Percentiles rank a stretch among this genome's conserved stretches.
Conservation (phyloP, 2,888 invertebrate genomes). For the Sericinus montela region DNA sequence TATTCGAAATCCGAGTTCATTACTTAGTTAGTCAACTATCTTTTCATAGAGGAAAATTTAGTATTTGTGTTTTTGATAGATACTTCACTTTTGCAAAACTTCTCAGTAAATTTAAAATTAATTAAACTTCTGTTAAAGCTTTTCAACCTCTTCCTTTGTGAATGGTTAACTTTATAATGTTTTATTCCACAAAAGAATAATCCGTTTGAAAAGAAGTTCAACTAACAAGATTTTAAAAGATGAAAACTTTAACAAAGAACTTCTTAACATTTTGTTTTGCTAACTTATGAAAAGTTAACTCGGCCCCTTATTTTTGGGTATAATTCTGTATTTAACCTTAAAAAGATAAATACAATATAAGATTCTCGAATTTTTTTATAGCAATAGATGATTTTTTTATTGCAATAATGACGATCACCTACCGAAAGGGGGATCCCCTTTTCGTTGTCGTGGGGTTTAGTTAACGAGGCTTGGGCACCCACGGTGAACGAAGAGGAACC, state of each 20-base stretch:
- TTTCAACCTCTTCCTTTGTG: constrained; percentile 4
- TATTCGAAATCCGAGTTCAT: no score
- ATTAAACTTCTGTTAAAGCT: constrained; percentile 8
- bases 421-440: no score
- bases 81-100: neutral
- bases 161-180: constrained; percentile 14
- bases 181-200: constrained; percentile 19
- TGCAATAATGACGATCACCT: no score
- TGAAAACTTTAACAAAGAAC: constrained; percentile 16
- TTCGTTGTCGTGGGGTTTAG: no score
- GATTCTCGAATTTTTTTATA: no score
- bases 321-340: no score
- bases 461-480: no score
- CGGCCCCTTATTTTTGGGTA: neutral
- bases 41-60: no score
- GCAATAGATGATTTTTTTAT: no score
- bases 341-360: no score
- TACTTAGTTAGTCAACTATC: no score
- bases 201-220: constrained; percentile 14
- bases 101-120: neutral
- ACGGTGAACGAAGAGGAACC: no score
- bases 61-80: neutral
- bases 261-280: constrained; percentile 10
- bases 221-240: constrained; percentile 16
- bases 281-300: constrained; percentile 3